Base-by-base conservation (phyloP, 2,113 vertebrate species). In the Pterocles orientalis region DNA sequence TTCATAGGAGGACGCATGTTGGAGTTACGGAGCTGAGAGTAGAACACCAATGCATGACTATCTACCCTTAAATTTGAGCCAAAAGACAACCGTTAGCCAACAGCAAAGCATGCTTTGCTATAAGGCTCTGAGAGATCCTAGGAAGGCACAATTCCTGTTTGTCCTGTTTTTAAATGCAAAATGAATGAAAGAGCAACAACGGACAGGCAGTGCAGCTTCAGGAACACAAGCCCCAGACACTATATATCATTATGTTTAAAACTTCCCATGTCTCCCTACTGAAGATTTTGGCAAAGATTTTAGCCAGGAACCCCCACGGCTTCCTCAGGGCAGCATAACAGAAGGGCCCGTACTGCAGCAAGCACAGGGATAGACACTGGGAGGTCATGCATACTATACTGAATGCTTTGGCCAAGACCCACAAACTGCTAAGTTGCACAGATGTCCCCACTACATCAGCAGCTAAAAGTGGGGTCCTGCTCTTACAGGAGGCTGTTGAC, bases 141-240 rank as follows among this genome's bases (percentile, higher is more conserved):
- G 23, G 29, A 80, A 66, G 41, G 65, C 33, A 78, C 31, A 88
- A 72, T 43, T 58, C 62, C 34, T 70, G 36, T 2, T 65, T 84
- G 57, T 71, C 70, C 50, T 3, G 3, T 29, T 56, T 0, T 0
- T 34, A 43, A 77, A 70, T 33, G 9, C 45, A 86, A 78, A 64
- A 31, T 13, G 34, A 77, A 47, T 48, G 51, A 53, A 81, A 82
- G 18, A 58, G 5, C 20, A 70, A 53, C 26, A 61, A 58, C 54
- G 19, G 41, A 65, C 4, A 34, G 1, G 3, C 29, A 62, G 54
- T 0, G 0, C 3, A 5, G 24, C 56, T 70, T 58, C 57, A 80
- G 43, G 45, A 88, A 56, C 21, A 70, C 14, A 70, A 80, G 21
- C 16, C 56, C 41, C 41, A 45, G 45, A 45, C 9, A 21, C 29